Evolutionary conservation across 2,113 vertebrate genomes (phyloP).

Genomic region (Microcebus griseorufus): DNA sequence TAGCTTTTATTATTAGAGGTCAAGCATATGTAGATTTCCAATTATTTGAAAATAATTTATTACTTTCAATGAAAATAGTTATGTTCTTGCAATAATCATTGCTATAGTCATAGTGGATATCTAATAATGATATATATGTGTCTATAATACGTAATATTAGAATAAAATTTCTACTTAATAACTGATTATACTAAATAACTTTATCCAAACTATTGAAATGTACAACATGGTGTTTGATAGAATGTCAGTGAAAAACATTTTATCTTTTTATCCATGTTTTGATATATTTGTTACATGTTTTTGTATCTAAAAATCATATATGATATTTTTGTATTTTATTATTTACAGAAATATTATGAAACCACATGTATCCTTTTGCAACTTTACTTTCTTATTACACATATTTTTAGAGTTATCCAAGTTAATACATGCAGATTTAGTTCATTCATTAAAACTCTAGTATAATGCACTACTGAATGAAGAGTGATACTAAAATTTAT

Average conservation of each 20-base stretch:
- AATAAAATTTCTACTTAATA: background rate
- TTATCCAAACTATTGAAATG: background rate
- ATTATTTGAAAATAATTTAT: conserved; percentile 9
- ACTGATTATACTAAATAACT: background rate
- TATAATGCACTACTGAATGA: background rate
- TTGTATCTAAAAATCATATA: background rate
- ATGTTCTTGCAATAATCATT: background rate
- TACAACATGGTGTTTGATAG: background rate
- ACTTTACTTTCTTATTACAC: background rate
- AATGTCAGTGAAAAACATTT: background rate
- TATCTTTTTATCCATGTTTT: background rate
- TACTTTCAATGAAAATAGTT: background rate
- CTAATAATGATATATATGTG: background rate
- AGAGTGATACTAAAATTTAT: background rate
- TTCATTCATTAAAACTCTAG: background rate
- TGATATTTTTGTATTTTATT: background rate
- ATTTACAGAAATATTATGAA: background rate
- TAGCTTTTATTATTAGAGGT: conserved; percentile 3
- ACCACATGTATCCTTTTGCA: background rate
- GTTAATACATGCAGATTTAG: background rate
- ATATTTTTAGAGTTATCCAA: background rate
- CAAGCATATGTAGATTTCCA: background rate
- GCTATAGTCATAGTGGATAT: background rate
- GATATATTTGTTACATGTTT: background rate
- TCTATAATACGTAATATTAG: background rate